Evolutionary conservation across 2,888 invertebrate species (phyloP), one percentile per base, ranked within the genome.

Genomic region (Ormyrus pomaceus): DNA sequence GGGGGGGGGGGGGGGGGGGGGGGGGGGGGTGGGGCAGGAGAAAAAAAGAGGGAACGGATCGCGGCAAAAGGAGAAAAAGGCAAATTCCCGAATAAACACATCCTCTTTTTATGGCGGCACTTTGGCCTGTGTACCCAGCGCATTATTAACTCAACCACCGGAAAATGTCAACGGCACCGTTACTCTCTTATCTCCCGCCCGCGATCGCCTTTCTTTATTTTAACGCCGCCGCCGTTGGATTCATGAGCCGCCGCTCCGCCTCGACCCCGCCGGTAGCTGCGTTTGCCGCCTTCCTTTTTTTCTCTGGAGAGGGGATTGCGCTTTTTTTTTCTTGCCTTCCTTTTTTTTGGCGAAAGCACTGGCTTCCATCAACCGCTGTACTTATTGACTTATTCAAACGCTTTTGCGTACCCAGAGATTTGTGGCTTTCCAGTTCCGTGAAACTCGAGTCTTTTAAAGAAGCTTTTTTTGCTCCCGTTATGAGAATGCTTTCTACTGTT

Each of bases 101-200:
- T 89, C 88, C 88, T 62, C 73, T 80, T 86, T 90, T 89, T 89
- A 89, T 87, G 88, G 84, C 84, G 86, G 86, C 86, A 87, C 87
- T 89, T 87, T 87, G 87, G 59, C 19, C 50, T 88, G 89, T 89
- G 88, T 89, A 88, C 90, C 84, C 83, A 84, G 85, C 88, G 89
- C 86, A 88, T 90, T 90, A 90, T 90, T 89, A 90, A 90, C 88
- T 89, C 88, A 89, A 89, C 89, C 89, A 88, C 88, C 87, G 88
- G 89, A 89, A 90, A 89, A 90, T 88, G 89, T 90, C 89, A 89
- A 89, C 86, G 87, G 87, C 84, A 86, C 84, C 85, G 86, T 84
- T 85, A 84, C 73, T 70, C 72, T 83, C 87, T 88, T 88, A 87
- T 88, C 88, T 75, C 55, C 62, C 46, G 11, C 58, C 19, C 65